Evolutionary conservation across 2,888 invertebrate genomes (phyloP).

Genomic region (Pseudolycoriella hygida): DNA sequence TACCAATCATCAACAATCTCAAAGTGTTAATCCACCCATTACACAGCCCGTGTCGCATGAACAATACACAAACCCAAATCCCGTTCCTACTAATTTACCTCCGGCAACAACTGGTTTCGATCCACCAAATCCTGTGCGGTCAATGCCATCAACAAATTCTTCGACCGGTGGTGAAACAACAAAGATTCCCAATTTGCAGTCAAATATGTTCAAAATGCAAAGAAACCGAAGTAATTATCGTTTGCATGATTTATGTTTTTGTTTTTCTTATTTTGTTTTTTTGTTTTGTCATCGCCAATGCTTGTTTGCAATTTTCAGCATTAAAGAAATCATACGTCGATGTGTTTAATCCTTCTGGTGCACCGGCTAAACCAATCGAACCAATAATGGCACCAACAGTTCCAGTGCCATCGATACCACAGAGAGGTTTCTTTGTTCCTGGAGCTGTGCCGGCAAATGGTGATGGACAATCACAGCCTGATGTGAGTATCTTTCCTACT

Average conservation of each 20-base stretch:
- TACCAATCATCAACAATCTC: constrained; percentile 7
- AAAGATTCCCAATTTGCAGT: constrained; percentile 26
- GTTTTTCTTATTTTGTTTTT: constrained; percentile 5
- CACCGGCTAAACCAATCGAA: constrained; percentile 21
- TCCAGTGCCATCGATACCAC: constrained; percentile 24
- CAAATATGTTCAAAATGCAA: constrained; percentile 67
- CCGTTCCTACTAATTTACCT: constrained; percentile 2
- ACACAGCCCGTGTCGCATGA: constrained; percentile 6
- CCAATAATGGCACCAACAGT: constrained; percentile 26
- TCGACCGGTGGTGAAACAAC: constrained; percentile 7
- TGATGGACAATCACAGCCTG: background rate
- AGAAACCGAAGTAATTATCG: constrained; percentile 49
- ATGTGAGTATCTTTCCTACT: constrained; percentile 1
- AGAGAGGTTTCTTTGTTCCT: constrained; percentile 26
- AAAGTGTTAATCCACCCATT: constrained; percentile 9
- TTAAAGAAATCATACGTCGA: constrained; percentile 77
- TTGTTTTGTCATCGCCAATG: background rate
- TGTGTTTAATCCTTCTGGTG: constrained; percentile 61
- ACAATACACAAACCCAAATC: background rate
- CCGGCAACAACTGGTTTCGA: background rate
- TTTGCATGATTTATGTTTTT: background rate
- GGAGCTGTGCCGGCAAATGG: background rate
- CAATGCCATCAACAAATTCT: constrained; percentile 10
- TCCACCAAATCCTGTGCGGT: constrained; percentile 3
- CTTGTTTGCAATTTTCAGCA: constrained; percentile 31